Percentiles rank a stretch among this genome's conserved stretches.
Evolutionary conservation across 2,797 vertebrate species (phyloP).

Genomic region (Gobio occitaniae): DNA sequence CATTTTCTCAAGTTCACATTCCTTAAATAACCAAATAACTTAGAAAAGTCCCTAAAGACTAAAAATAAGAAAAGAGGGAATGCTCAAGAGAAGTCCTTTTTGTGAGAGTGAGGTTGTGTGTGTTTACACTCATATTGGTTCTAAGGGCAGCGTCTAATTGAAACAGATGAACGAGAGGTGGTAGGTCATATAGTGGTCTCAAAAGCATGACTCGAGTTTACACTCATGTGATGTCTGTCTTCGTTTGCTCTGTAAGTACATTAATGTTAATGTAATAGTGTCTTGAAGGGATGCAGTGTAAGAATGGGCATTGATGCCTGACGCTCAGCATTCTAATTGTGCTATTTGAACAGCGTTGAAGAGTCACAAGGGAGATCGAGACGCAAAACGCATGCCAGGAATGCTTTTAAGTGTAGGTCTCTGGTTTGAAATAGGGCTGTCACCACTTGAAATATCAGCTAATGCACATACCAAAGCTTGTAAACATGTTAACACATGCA

Average conservation of each 20-base stretch:
- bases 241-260: slow-evolving; percentile 38
- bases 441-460: slow-evolving; percentile 5
- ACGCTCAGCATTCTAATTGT: background rate
- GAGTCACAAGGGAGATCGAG: slow-evolving; percentile 12
- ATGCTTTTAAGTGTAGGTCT: slow-evolving; percentile 38
- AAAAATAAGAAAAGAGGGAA: slow-evolving; percentile 28
- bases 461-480: slow-evolving; percentile 54
- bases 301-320: slow-evolving; percentile 15
- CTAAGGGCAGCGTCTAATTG: background rate
- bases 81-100: slow-evolving; percentile 3
- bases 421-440: slow-evolving; percentile 22
- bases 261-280: slow-evolving; percentile 25
- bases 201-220: slow-evolving; percentile 26
- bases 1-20: slow-evolving; percentile 51
- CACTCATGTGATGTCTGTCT: slow-evolving; percentile 44
- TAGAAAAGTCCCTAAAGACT: slow-evolving; percentile 36
- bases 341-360: background rate
- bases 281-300: slow-evolving; percentile 17
- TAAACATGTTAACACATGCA: slow-evolving; percentile 36
- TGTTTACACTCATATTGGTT: background rate
- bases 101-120: background rate
- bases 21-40: slow-evolving; percentile 47
- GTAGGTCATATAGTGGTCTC: slow-evolving; percentile 26
- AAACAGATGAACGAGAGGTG: slow-evolving; percentile 15
- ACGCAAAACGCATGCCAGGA: slow-evolving; percentile 12